Evolutionary conservation across 2,888 invertebrate genomes (phyloP).

Genomic region (Parelbella ahira): DNA sequence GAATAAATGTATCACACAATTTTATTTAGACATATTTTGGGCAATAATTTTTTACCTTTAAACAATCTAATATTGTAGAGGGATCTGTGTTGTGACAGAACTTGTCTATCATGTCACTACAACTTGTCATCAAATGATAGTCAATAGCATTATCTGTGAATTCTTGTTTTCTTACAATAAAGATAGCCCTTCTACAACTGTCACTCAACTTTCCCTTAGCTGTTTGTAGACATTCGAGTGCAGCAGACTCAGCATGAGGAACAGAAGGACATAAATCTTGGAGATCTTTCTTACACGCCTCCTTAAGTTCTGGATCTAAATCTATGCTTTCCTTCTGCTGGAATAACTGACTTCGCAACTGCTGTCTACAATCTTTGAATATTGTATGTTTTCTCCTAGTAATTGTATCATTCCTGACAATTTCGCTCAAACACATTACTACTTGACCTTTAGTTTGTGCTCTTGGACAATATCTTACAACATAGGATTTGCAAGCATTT

Average conservation of each 20-base stretch:
- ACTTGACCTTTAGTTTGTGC: slow-evolving; percentile 89
- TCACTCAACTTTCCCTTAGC: slow-evolving; percentile 83
- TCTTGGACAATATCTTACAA: slow-evolving; percentile 83
- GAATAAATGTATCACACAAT: not conserved
- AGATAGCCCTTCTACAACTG: slow-evolving; percentile 89
- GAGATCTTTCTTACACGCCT: slow-evolving; percentile 90
- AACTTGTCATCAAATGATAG: slow-evolving; percentile 90
- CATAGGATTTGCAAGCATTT: slow-evolving; percentile 93
- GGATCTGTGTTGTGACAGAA: slow-evolving; percentile 89
- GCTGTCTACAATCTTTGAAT: slow-evolving; percentile 93
- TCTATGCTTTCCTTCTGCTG: slow-evolving; percentile 95
- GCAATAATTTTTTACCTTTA: slow-evolving; percentile 83
- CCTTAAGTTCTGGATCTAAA: slow-evolving; percentile 91
- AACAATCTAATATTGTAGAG: slow-evolving; percentile 86
- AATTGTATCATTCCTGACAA: slow-evolving; percentile 93
- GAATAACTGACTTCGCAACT: slow-evolving; percentile 93
- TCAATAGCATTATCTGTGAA: slow-evolving; percentile 93
- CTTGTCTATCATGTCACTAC: slow-evolving; percentile 91
- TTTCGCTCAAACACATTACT: slow-evolving; percentile 92
- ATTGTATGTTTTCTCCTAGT: slow-evolving; percentile 87
- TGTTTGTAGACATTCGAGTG: slow-evolving; percentile 89
- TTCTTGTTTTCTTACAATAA: slow-evolving; percentile 92
- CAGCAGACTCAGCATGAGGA: slow-evolving; percentile 84
- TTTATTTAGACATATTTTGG: not conserved
- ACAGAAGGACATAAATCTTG: slow-evolving; percentile 84